Percentiles rank a stretch among this genome's conserved stretches.
Conservation (phyloP, 2,797 vertebrate genomes). For the Psittacula echo region DNA sequence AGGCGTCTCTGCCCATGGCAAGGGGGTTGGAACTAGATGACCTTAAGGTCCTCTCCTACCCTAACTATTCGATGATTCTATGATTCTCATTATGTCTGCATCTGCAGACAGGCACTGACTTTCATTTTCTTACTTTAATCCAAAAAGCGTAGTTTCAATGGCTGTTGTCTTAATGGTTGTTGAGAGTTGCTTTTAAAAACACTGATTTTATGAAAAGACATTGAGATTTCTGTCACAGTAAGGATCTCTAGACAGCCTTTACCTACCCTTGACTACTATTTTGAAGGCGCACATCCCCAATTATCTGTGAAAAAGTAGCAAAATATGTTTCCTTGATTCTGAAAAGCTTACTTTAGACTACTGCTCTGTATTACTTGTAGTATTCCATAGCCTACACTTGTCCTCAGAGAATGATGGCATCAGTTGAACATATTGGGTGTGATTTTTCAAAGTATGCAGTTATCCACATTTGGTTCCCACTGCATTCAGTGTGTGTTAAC, state of each 20-base stretch:
- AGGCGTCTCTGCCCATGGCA: not conserved
- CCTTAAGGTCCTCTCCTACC: not conserved
- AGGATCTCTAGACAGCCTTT: conserved; percentile 9
- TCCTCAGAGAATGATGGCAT: conserved; percentile 36
- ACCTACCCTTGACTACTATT: conserved; percentile 21
- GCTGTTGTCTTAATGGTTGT: conserved; percentile 17
- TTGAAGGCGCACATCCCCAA: not conserved
- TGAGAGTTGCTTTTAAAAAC: conserved; percentile 30
- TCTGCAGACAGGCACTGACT: not conserved
- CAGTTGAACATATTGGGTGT: conserved; percentile 54
- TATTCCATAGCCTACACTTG: conserved; percentile 50
- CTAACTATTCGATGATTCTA: not conserved
- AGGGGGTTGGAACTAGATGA: not conserved
- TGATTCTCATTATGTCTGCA: not conserved
- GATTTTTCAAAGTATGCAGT: conserved; percentile 55
- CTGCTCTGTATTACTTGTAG: conserved; percentile 40
- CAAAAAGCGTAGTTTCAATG: not conserved
- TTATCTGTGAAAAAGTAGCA: not conserved
- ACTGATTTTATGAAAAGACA: conserved; percentile 15
- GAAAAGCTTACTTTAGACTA: conserved; percentile 42
- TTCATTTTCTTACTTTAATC: conserved; percentile 37
- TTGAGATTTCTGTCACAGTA: conserved; percentile 6
- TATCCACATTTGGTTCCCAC: conserved; percentile 30
- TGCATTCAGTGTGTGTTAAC: conserved; percentile 20
- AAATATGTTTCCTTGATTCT: conserved; percentile 39